A percentile compares a stretch with the other conserved stretches of the same genome.
phyloP scores from a whole-genome alignment of 2,113 vertebrate species.

The Nycticorax nycticorax region DNA sequence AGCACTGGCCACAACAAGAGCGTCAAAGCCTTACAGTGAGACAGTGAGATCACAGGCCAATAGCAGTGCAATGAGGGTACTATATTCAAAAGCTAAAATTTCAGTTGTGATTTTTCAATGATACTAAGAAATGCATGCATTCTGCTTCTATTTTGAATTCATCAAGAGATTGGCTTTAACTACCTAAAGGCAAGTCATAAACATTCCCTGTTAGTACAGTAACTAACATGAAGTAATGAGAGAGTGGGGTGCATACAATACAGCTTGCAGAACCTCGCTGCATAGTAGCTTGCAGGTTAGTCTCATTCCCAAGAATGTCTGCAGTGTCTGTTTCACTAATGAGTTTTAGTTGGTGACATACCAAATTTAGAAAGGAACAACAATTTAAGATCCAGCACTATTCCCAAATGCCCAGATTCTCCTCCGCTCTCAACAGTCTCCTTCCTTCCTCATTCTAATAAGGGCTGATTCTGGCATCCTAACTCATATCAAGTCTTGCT shows the following conservation, averaged over 20 bases:
- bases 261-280: fast-evolving
- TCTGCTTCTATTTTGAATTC: neutral
- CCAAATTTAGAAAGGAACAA: neutral
- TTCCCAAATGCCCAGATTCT: neutral
- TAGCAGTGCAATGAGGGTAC: neutral
- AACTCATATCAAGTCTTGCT: neutral
- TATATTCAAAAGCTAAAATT: neutral
- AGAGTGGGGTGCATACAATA: neutral
- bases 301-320: neutral
- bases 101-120: neutral
- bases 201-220: neutral
- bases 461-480: neutral
- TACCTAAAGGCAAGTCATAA: neutral
- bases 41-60: neutral
- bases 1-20: neutral
- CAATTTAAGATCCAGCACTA: neutral
- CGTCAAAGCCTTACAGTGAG: neutral
- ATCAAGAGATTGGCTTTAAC: neutral
- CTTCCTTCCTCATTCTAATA: neutral
- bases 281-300: neutral
- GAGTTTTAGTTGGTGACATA: neutral
- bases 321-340: neutral
- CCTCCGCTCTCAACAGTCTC: neutral
- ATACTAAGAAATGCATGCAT: neutral
- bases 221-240: neutral